phyloP scores from a whole-genome alignment of 2,797 vertebrate genomes.

The Scomberomorus guttatus region DNA sequence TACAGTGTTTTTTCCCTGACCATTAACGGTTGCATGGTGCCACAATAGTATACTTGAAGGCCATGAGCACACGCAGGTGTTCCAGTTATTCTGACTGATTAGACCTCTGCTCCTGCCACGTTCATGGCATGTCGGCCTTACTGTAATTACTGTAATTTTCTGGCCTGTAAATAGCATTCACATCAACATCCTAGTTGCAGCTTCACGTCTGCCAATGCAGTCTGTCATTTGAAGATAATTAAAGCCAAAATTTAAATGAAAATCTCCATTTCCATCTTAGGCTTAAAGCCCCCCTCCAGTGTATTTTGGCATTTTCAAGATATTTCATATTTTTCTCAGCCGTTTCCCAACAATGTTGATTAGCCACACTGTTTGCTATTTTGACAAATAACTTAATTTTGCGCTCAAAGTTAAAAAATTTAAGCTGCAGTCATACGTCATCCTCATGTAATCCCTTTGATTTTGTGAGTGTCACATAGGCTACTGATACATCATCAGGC shows the following conservation, averaged over 20 bases:
- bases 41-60: not conserved
- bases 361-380: too few species aligned
- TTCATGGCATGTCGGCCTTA: not conserved
- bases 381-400: too few species aligned
- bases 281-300: too few species aligned
- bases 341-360: too few species aligned
- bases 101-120: not conserved
- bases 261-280: too few species aligned
- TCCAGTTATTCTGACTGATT: not conserved
- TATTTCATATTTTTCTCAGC: too few species aligned
- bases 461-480: too few species aligned
- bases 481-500: too few species aligned
- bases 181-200: not conserved
- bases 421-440: too few species aligned
- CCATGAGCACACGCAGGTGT: not conserved
- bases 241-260: not conserved
- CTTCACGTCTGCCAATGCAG: not conserved
- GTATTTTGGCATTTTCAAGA: too few species aligned
- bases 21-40: not conserved
- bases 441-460: too few species aligned
- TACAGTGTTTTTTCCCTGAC: not conserved
- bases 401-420: too few species aligned
- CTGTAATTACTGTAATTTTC: constrained; percentile 3
- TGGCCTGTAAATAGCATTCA: not conserved
- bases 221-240: constrained; percentile 17